Base-by-base conservation (phyloP, 2,888 invertebrate species). In the Thyatira batis region DNA sequence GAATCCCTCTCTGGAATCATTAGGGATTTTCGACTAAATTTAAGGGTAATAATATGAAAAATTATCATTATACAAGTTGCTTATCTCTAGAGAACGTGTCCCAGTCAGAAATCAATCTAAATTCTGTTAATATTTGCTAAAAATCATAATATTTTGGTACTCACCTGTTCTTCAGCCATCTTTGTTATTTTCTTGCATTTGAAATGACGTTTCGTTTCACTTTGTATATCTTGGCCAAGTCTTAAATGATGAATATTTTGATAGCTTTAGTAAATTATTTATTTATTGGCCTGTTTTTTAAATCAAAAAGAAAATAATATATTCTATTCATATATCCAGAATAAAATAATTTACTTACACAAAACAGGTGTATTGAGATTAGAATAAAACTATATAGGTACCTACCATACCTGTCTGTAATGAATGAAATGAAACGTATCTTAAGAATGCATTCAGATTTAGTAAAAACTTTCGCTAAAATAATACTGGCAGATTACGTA, bases 91-190 rank as follows among this genome's bases (percentile, higher is more conserved):
- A 48, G 10, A 28, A 20, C 9, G 20, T 27, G 27, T 48, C 8
- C 20, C 20, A 10, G 10, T 20, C 1, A 21, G 39, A 51, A 45
- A 52, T 50, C n/a, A 39, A 11, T 51, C 50, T 50, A 69, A 83
- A 84, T 85, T 84, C 80, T 84, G 83, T 84, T 84, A 88, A 84
- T 80, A 83, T 81, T 69, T 53, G 53, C 54, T 65, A 76, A 67
- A 82, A 84, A 83, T 74, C 69, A 71, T 77, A 85, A 82, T 87
- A 89, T 92, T 92, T 86, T 90, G 89, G 73, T 92, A 89, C 94
- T 94, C 93, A 95, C 95, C 95, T 95, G 95, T 94, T 95, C 95
- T 90, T 95, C 95, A 93, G 95, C 95, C 95, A 95, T 95, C 94
- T 94, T 95, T 91, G 90, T 92, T 92, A 89, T 90, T 90, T 87